Evolutionary conservation across 2,113 vertebrate genomes (phyloP), one percentile per base, ranked within the genome.

Genomic region (Xenus cinereus): DNA sequence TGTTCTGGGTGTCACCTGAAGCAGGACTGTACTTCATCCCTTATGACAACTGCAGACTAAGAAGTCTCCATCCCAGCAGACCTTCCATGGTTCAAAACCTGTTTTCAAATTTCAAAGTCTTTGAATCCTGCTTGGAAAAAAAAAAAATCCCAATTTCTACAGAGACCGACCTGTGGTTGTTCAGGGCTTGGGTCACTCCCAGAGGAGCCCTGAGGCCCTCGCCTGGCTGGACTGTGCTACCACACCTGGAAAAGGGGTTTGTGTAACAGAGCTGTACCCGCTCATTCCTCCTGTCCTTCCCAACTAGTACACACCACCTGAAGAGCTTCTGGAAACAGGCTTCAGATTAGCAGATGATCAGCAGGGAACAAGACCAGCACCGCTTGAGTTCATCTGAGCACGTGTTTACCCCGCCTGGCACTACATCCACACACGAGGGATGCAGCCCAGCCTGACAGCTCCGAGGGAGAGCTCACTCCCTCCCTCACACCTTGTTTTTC

Each of bases 91-190:
- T 35, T 84, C 54, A 73, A 56, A 76, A 30, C 6, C 10, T 20
- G 2, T 84, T 69, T 82, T 64, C 20, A 51, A n/a, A 72, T 62
- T 33, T 53, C 41, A 32, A 78, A 57, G 35, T 54, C 32, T 91
- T 43, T 45, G 41, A 77, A 15, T 59, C 17, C 23, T 62, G 50
- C 39, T 30, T 32, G 10, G 57, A 60, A 87, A 46, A 71, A 64
- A 53, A 53, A 53, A 53, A 53, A 16, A 68, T 50, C 14, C 27
- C 21, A 13, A 22, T 45, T 71, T 78, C 56, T 41, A 43, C 0
- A 18, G 39, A 63, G 17, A 14, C 14, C 0, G 3, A 14, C 26
- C 27, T 23, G 43, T 2, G 0, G 6, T 28, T 24, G 23, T 3
- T 11, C 2, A 1, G 24, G 43, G 33, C 12, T 35, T n/a, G 51